Percentiles rank a stretch among this genome's conserved stretches.
Conservation (phyloP, 2,797 vertebrate species). For the Avahi laniger region DNA sequence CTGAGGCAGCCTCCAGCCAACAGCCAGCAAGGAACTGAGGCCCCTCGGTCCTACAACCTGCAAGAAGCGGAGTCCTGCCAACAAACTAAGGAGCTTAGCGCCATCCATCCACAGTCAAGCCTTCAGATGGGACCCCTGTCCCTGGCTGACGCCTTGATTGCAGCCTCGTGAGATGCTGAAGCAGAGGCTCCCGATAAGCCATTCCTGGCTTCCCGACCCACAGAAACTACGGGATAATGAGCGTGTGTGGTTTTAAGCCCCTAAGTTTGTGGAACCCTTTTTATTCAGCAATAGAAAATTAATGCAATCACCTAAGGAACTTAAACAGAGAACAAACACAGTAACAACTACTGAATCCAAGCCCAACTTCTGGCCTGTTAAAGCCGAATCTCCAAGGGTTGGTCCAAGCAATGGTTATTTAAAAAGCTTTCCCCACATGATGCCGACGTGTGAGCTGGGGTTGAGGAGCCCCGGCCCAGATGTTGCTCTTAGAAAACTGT, state of each 20-base stretch:
- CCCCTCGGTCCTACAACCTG: neutral
- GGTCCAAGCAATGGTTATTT: neutral
- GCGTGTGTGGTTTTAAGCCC: neutral
- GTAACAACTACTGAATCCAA: neutral
- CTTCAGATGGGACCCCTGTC: neutral
- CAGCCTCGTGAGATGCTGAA: neutral
- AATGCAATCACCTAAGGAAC: neutral
- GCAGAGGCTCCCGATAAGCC: neutral
- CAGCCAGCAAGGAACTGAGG: neutral
- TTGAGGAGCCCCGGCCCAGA: neutral
- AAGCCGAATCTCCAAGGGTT: neutral
- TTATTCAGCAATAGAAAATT: neutral
- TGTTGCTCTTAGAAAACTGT: neutral
- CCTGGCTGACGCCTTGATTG: fast-evolving
- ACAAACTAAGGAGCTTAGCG: neutral
- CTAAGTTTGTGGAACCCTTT: too few species aligned
- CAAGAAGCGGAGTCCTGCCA: neutral
- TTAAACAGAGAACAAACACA: neutral
- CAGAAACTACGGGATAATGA: neutral
- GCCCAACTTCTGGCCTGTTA: neutral
- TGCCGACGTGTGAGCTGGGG: neutral
- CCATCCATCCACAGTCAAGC: neutral
- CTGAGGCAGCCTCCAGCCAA: neutral
- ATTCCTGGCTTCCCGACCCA: neutral
- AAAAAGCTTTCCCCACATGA: fast-evolving